Evolutionary conservation across 2,888 invertebrate species (phyloP), one percentile per base, ranked within the genome.

Genomic region (Abrostola triplasia): DNA sequence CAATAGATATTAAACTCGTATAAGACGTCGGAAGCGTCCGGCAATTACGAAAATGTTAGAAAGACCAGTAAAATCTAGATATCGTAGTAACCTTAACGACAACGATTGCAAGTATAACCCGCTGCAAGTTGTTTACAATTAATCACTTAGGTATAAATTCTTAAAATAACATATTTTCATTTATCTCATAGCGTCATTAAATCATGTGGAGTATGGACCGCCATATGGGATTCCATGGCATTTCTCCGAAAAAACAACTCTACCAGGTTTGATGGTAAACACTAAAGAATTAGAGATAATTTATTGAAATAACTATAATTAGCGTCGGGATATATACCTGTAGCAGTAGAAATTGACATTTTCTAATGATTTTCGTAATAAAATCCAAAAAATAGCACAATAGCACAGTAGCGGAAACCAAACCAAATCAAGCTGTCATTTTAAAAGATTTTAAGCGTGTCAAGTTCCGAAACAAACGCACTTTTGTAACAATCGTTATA

Each of bases 191-290:
- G 92, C 93, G 93, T 93, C 93, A 92, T 89, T 90, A 89, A 85
- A 93, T 94, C 93, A 93, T 94, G 93, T 94, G 93, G 92, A 92
- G 91, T 88, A 89, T 90, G 92, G 93, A 94, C 94, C 94, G 94
- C 94, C 94, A 94, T 94, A 94, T 94, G 94, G 94, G 93, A 93
- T 92, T 94, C 94, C 92, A 94, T 93, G 92, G 94, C 92, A 91
- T 93, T 92, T 90, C 93, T 92, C 91, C 90, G 90, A 92, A 92
- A 92, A 91, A 90, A 91, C 87, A 88, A 90, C 88, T 91, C 85
- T 82, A 88, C 84, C 88, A 88, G 89, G 90, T 91, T 91, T 87
- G 85, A 84, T 85, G 79, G 83, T 86, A 90, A 89, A 88, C 88
- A 87, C 79, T 68, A 59, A 52, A 76, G 73, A 84, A 71, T 79